Base-by-base conservation (phyloP, 2,797 vertebrate species). In the Fringilla coelebs region DNA sequence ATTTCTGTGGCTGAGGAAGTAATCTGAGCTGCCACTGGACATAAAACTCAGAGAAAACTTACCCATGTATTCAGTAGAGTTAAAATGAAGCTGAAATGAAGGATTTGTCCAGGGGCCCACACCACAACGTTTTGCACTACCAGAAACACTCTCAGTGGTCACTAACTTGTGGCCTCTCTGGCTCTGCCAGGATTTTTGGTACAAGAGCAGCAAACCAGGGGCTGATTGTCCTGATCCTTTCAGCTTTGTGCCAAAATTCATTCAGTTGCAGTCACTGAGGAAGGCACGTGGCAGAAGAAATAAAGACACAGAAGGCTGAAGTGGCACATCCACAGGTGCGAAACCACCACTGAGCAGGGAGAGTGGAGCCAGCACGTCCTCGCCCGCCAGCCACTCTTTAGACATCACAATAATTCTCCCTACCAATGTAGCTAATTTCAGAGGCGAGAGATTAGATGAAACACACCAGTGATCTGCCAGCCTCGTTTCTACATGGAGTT, bases 311-410 rank as follows among this genome's bases (percentile, higher is more conserved):
- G 34, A 78, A 76, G 21, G 9, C 29, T 63, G n/a, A 55, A 52
- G 9, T 54, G 20, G 1, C 29, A 28, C 34, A 14, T 40, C 5
- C 25, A 17, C 12, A 21, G 17, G 3, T 36, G 20, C 26, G 45
- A 83, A 80, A 22, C 17, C 26, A 5, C 11, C 2, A 9, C 4
- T n/a, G 51, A 12, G 6, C 2, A 3, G 16, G 43, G 75, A n/a
- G 34, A 61, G 43, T 0, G 10, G 34, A 54, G 14, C 31, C 38
- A 88, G 17, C 14, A 31, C 1, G 1, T 48, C 22, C n/a, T 81
- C 2, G 0, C 36, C 51, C 0, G 0, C 32, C 28, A 55, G 20
- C 14, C 36, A 5, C 43, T 81, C 17, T 65, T 65, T 8, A 3
- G 15, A 46, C 18, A n/a, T 13, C 16, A 25, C 29, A 16, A 3